Evolutionary conservation across 2,888 invertebrate genomes (phyloP).

Genomic region (Lagria hirta): DNA sequence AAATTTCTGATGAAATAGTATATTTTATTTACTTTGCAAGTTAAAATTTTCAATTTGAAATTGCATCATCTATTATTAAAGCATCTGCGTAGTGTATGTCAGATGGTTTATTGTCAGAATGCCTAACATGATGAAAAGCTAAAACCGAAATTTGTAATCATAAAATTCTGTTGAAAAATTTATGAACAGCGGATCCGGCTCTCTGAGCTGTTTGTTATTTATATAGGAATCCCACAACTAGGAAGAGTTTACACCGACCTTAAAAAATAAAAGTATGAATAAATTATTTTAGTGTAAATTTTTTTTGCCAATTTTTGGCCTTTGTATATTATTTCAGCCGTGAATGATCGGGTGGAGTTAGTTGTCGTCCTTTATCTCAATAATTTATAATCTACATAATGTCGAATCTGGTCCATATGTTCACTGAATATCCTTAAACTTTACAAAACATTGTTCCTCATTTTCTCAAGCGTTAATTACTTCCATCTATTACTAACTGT

Average conservation of each 20-base stretch:
- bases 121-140: too few relatives aligned
- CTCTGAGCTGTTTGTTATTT: slow-evolving; percentile 4
- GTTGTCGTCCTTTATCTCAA: slow-evolving; percentile 15
- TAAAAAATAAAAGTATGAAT: slow-evolving; percentile 4
- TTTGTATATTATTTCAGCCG: slow-evolving; percentile 14
- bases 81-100: too few relatives aligned
- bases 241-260: slow-evolving; percentile 11
- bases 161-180: too few relatives aligned
- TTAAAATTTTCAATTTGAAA: too few relatives aligned
- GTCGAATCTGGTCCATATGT: slow-evolving; percentile 10
- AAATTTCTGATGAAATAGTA: too few relatives aligned
- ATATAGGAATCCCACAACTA: slow-evolving; percentile 7
- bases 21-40: too few relatives aligned
- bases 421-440: slow-evolving; percentile 15
- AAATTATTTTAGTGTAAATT: slow-evolving; percentile 17
- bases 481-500: slow-evolving; percentile 9
- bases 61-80: too few relatives aligned
- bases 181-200: slow-evolving; percentile 6
- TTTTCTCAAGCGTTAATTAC: slow-evolving; percentile 3
- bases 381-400: slow-evolving; percentile 5
- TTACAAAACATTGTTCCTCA: slow-evolving; percentile 9
- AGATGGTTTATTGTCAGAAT: too few relatives aligned
- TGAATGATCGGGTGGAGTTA: slow-evolving; percentile 13
- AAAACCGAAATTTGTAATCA: too few relatives aligned
- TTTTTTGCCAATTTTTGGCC: slow-evolving; percentile 15